Conservation (phyloP, 2,888 invertebrate genomes). For the Orchestes rusci region DNA sequence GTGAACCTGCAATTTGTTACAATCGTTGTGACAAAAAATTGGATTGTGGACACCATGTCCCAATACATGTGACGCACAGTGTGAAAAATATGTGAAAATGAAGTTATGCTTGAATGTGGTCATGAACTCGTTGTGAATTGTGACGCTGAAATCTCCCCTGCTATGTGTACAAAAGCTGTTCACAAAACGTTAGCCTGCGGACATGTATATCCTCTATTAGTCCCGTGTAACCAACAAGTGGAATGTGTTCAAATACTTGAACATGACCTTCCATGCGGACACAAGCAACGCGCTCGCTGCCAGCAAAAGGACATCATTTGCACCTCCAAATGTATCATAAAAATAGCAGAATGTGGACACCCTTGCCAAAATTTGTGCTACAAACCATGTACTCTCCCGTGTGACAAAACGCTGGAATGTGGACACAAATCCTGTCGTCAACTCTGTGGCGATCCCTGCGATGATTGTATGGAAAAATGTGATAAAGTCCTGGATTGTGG, state of each 20-base stretch:
- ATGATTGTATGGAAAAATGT: constrained; percentile 2
- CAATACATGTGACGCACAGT: background rate
- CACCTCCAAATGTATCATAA: too few species aligned
- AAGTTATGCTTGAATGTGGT: background rate
- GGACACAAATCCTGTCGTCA: background rate
- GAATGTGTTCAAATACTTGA: background rate
- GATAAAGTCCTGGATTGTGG: constrained; percentile 3
- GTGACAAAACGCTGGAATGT: background rate
- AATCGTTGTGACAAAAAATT: too few species aligned
- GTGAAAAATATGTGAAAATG: background rate
- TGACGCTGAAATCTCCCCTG: background rate
- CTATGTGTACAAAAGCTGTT: background rate
- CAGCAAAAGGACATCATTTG: too few species aligned
- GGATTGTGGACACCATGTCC: too few species aligned
- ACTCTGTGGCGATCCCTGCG: background rate
- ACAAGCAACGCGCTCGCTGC: too few species aligned
- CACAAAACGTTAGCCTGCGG: background rate
- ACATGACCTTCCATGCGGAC: background rate
- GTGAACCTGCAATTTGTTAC: too few species aligned
- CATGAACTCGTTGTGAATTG: background rate
- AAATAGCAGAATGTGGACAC: background rate
- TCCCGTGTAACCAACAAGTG: too few species aligned
- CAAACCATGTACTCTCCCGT: background rate
- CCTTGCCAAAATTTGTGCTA: background rate
- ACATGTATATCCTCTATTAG: too few species aligned